Evolutionary conservation across 1,140 invertebrate species (phyloP), one percentile per base, ranked within the genome.

Genomic region (Ganaspis sp.): DNA sequence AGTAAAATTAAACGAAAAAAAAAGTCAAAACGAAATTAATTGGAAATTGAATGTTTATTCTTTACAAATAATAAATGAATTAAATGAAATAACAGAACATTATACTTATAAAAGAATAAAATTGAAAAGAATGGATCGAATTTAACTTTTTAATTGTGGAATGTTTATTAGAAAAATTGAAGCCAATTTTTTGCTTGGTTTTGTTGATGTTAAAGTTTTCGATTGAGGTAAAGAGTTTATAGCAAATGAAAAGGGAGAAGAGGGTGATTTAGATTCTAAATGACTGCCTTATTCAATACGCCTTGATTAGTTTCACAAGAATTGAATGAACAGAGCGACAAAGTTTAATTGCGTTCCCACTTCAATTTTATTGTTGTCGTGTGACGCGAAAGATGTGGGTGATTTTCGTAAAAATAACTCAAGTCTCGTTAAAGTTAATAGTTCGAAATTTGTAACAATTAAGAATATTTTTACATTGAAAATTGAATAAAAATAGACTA

Each of bases 221-320:
- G 1, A 1, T 1, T 11, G 45, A 49, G 17, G 45, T 49, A n/a
- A 49, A 49, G 45, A 49, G 45, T 49, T 49, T 49, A 49, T 49
- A n/a, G n/a, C 45, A 49, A 49, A 49, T 49, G 45, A 49, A 49
- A 49, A 49, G n/a, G 15, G 45, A 49, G 45, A 49, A 49, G 45
- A 49, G 45, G 45, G 45, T 49, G 45, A 49, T 49, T 49, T 49
- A 49, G n/a, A 49, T 49, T 49, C 45, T 49, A 49, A 49, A 49
- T 49, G 45, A 49, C 45, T 49, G 45, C 45, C 45, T 49, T 17
- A 49, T 15, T 49, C 45, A 49, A 49, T 49, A n/a, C n/a, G 45
- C 15, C 45, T 49, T 49, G 45, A 49, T 49, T 49, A 49, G 45
- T 49, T 49, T 49, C 45, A 49, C 45, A 49, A 49, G 45, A n/a